These are phyloP conservation scores for Mobula birostris DNA, from an alignment of 2,113 vertebrate genomes.

Conservation along the genomic window DNA sequence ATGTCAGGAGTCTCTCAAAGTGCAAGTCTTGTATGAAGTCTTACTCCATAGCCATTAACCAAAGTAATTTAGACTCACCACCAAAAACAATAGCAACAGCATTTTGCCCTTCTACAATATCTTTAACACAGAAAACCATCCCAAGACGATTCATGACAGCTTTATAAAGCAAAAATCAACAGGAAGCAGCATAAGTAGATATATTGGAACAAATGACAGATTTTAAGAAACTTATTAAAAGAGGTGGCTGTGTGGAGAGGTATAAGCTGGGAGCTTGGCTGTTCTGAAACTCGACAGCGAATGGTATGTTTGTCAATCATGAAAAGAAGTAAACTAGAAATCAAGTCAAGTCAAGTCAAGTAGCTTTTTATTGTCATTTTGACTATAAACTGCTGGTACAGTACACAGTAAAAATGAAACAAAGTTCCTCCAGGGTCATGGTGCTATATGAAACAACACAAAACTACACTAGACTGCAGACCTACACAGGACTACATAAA, in stretches of 20 bases:
- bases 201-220: not conserved
- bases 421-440: too few relatives aligned
- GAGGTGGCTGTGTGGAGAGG: not conserved
- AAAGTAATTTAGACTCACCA: not conserved
- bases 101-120: not conserved
- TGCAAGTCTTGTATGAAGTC: not conserved
- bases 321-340: not conserved
- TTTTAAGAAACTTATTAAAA: not conserved
- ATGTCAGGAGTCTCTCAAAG: not conserved
- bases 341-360: too few relatives aligned
- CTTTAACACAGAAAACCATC: not conserved
- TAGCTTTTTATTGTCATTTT: too few relatives aligned
- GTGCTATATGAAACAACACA: too few relatives aligned
- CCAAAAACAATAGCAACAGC: not conserved
- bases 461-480: too few relatives aligned
- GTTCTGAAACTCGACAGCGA: not conserved
- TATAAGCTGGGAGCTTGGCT: not conserved
- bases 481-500: too few relatives aligned
- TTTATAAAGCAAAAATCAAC: not conserved
- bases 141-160: not conserved
- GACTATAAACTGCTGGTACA: too few relatives aligned
- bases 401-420: too few relatives aligned
- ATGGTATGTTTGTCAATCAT: not conserved
- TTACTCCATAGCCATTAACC: not conserved
- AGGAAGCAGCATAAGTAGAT: not conserved